Conservation (phyloP, 2,797 vertebrate species). For the Rhinichthys osculus region DNA sequence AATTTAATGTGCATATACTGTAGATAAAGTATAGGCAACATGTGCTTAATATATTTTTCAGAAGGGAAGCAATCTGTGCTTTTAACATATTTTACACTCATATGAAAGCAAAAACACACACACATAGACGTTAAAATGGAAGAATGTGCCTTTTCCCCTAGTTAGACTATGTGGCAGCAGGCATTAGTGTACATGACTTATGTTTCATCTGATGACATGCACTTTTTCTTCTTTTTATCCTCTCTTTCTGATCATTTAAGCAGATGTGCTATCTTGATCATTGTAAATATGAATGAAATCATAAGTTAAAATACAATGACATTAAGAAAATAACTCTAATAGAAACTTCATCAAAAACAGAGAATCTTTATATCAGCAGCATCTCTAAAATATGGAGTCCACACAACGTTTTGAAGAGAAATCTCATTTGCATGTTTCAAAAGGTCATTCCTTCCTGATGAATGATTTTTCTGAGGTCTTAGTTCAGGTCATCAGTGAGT, state of each 20-base stretch:
- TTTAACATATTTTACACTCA: background rate
- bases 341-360: background rate
- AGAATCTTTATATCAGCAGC: background rate
- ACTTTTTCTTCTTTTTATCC: background rate
- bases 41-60: background rate
- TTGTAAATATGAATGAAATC: constrained; percentile 4
- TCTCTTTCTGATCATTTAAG: constrained; percentile 3
- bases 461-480: constrained; percentile 26
- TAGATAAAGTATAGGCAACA: background rate
- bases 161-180: background rate
- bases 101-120: background rate
- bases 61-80: background rate
- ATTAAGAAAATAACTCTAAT: background rate
- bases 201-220: background rate
- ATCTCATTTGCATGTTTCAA: background rate
- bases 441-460: constrained; percentile 4
- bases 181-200: constrained; percentile 1
- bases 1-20: background rate
- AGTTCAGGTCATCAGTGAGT: constrained; percentile 13
- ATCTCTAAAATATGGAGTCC: constrained; percentile 7
- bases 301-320: background rate
- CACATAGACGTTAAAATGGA: background rate
- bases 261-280: constrained; percentile 11
- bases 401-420: background rate
- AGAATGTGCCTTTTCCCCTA: background rate